phyloP scores from a whole-genome alignment of 2,113 vertebrate genomes.

The Phyllopteryx taeniolatus region DNA sequence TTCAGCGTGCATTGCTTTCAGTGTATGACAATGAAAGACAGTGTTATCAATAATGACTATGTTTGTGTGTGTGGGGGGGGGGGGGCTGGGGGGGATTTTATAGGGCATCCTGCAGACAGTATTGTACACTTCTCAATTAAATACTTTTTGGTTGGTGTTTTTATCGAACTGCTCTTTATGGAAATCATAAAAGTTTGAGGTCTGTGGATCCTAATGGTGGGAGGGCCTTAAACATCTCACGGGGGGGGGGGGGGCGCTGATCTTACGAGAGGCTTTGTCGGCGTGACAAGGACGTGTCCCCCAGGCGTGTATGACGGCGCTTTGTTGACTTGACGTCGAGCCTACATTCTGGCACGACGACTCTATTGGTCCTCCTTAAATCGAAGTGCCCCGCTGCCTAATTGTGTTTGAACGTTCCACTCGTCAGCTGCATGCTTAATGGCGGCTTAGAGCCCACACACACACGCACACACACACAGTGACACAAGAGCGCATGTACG shows the following conservation, averaged over 20 bases:
- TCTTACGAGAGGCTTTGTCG: slow-evolving; percentile 52
- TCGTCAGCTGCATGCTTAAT: slow-evolving; percentile 67
- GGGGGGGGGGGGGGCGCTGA: slow-evolving; percentile 21
- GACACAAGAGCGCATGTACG: neutral
- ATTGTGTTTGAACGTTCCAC: slow-evolving; percentile 68
- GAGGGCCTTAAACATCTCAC: neutral
- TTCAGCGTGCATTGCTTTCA: slow-evolving; percentile 15
- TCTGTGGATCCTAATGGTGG: neutral
- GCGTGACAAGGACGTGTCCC: slow-evolving; percentile 59
- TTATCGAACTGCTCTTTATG: slow-evolving; percentile 7
- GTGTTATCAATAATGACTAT: slow-evolving; percentile 18
- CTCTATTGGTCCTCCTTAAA: slow-evolving; percentile 63
- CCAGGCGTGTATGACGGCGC: slow-evolving; percentile 45
- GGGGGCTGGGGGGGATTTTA: neutral
- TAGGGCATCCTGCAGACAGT: slow-evolving; percentile 12
- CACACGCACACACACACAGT: neutral
- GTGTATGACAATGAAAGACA: slow-evolving; percentile 10
- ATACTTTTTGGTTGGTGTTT: neutral
- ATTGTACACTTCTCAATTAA: neutral
- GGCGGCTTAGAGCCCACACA: slow-evolving; percentile 49
- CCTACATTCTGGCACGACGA: slow-evolving; percentile 64
- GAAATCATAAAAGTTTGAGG: slow-evolving; percentile 22
- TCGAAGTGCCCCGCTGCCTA: slow-evolving; percentile 62
- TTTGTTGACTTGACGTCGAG: slow-evolving; percentile 69
- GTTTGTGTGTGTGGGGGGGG: slow-evolving; percentile 6